These are phyloP conservation scores for Rissa tridactyla DNA, from an alignment of 2,113 vertebrate species.

Conservation along the genomic window DNA sequence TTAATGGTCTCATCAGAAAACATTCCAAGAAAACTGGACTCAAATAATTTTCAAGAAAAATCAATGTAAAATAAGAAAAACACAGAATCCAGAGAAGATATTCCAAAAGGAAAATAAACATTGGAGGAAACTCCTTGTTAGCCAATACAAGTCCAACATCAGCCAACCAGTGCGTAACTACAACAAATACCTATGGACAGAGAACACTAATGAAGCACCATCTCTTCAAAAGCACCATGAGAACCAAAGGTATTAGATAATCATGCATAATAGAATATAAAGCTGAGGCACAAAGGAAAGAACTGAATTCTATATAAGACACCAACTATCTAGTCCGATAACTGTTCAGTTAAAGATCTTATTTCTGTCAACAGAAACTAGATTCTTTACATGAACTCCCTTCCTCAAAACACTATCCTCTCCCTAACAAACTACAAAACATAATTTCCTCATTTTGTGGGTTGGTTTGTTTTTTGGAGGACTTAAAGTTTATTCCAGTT, in stretches of 20 bases:
- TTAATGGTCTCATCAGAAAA: neutral
- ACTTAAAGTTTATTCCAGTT: neutral
- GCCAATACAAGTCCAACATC: neutral
- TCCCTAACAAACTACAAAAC: neutral
- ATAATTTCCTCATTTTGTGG: neutral
- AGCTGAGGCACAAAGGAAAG: neutral
- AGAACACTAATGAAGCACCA: neutral
- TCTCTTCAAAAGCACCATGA: neutral
- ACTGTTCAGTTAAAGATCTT: neutral
- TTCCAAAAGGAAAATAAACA: neutral
- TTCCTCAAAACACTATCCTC: neutral
- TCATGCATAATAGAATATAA: accelerated
- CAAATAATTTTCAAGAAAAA: neutral
- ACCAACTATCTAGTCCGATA: neutral
- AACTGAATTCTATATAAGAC: neutral
- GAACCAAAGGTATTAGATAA: neutral
- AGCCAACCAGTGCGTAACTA: neutral
- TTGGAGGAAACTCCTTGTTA: neutral
- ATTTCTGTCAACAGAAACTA: neutral
- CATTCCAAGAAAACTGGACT: neutral
- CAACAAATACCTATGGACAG: neutral
- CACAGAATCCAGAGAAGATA: neutral
- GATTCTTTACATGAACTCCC: neutral
- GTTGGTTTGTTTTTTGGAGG: neutral
- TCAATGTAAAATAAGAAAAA: neutral